Conservation (phyloP, 2,113 vertebrate genomes). For the Podarcis raffonei region DNA sequence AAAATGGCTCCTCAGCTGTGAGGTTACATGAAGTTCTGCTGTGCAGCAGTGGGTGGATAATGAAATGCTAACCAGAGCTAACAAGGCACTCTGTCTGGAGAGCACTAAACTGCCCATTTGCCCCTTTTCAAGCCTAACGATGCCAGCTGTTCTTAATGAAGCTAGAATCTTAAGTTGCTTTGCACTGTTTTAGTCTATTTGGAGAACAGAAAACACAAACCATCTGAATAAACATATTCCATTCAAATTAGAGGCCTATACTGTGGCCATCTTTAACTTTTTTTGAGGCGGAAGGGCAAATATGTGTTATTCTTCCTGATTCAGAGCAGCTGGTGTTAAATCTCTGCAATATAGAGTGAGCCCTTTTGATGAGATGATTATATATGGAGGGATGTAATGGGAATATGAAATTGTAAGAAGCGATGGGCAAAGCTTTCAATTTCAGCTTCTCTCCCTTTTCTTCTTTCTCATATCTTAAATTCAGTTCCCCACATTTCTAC, state of each 20-base stretch:
- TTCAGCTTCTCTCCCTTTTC: too few species aligned
- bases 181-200: constrained; percentile 44
- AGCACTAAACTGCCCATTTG: constrained; percentile 29
- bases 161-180: constrained; percentile 51
- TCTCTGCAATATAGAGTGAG: neutral
- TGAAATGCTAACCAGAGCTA: constrained; percentile 14
- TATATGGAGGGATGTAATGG: neutral
- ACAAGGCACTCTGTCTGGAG: neutral
- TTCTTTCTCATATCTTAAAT: neutral
- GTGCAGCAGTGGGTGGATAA: constrained; percentile 8
- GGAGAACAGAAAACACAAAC: constrained; percentile 52
- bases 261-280: neutral
- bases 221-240: constrained; percentile 51
- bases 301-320: neutral
- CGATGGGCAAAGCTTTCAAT: too few species aligned
- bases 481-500: neutral
- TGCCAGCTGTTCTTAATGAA: constrained; percentile 55
- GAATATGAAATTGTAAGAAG: too few species aligned
- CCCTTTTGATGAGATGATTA: neutral
- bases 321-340: neutral
- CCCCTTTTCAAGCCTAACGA: neutral
- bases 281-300: neutral
- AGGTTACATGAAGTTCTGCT: neutral
- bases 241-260: constrained; percentile 22
- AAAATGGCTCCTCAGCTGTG: neutral